These are phyloP conservation scores for Dicrurus megarhynchus DNA, from an alignment of 2,113 vertebrate species.

Conservation along the genomic window DNA sequence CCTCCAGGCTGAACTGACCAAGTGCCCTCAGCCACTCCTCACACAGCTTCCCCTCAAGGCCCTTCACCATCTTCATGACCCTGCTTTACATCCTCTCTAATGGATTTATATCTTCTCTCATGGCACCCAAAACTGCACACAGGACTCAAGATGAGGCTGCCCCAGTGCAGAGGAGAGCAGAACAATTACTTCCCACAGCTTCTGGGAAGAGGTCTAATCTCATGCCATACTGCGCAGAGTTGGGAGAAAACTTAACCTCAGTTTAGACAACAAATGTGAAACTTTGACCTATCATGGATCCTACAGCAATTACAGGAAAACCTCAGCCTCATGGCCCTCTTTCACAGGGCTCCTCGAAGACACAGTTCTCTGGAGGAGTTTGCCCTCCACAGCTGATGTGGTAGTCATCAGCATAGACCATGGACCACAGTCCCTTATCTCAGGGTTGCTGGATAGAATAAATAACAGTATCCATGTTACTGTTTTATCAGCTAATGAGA, in stretches of 20 bases:
- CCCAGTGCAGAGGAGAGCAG: neutral
- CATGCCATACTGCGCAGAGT: neutral
- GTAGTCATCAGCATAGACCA: neutral
- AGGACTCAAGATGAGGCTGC: neutral
- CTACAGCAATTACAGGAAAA: neutral
- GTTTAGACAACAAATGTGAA: neutral
- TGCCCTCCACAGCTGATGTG: neutral
- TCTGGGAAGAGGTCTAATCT: too few relatives aligned
- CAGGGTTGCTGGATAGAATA: neutral
- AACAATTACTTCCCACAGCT: neutral
- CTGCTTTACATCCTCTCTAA: neutral
- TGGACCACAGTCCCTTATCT: neutral
- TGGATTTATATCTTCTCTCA: neutral
- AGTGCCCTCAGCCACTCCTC: neutral
- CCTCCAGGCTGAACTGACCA: neutral
- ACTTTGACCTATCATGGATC: neutral
- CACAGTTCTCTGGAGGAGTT: too few relatives aligned
- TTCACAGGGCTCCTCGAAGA: rapidly evolving
- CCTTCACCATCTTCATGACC: rapidly evolving
- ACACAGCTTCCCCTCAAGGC: rapidly evolving
- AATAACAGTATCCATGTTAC: neutral
- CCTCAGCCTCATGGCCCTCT: too few relatives aligned
- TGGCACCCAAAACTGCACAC: neutral
- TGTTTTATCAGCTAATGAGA: neutral
- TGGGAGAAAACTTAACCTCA: neutral